Evolutionary conservation across 2,888 invertebrate species (phyloP).

Genomic region (Rotaria socialis): DNA sequence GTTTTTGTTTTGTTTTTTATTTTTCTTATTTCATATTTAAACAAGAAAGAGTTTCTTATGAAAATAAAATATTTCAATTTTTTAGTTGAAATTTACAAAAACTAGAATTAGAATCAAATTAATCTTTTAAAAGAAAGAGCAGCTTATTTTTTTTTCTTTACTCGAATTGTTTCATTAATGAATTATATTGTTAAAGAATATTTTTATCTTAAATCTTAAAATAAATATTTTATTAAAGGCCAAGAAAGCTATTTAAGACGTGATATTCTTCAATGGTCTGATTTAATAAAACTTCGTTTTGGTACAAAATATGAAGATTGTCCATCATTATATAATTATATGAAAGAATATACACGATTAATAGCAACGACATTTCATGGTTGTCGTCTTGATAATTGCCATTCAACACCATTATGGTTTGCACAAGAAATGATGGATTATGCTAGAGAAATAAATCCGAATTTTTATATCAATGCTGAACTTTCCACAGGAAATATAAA

Average conservation of each 20-base stretch:
- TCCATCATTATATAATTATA: constrained; percentile 87
- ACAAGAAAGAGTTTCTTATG: too few relatives aligned
- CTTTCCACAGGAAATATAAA: constrained; percentile 90
- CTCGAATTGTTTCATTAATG: too few relatives aligned
- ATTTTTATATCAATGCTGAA: constrained; percentile 92
- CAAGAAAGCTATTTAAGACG: constrained; percentile 74
- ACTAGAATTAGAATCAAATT: too few relatives aligned
- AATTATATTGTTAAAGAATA: too few relatives aligned
- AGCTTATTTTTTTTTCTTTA: too few relatives aligned
- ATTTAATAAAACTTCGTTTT: constrained; percentile 80
- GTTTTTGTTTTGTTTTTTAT: constrained; percentile 42
- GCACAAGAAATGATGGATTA: constrained; percentile 78
- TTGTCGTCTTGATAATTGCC: constrained; percentile 92
- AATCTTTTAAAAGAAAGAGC: too few relatives aligned
- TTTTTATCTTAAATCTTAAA: too few relatives aligned
- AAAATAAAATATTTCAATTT: too few relatives aligned
- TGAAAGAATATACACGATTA: constrained; percentile 82
- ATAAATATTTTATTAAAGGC: constrained; percentile 51
- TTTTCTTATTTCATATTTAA: too few relatives aligned
- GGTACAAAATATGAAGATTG: constrained; percentile 71
- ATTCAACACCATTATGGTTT: constrained; percentile 91
- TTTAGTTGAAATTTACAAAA: too few relatives aligned
- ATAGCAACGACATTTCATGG: constrained; percentile 91
- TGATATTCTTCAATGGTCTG: constrained; percentile 92
- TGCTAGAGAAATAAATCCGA: constrained; percentile 78